A percentile compares a stretch with the other conserved stretches of the same genome.
phyloP scores from a whole-genome alignment of 1,140 invertebrate species.

The Trissolcus basalis region DNA sequence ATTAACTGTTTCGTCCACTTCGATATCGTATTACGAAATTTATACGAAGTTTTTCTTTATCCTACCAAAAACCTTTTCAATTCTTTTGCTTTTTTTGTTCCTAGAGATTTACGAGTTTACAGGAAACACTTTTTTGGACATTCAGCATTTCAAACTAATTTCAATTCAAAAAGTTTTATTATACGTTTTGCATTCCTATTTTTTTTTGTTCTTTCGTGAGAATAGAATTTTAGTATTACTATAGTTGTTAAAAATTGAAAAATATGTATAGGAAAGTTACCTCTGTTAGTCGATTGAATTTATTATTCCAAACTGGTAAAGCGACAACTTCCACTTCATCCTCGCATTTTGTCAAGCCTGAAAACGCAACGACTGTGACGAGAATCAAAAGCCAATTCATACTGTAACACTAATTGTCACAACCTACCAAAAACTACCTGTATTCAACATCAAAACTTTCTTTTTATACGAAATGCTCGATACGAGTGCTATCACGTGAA shows the following conservation, averaged over 20 bases:
- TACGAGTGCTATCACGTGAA: slow-evolving; percentile 33
- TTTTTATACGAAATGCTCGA: slow-evolving; percentile 58
- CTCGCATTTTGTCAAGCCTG: slow-evolving; percentile 3
- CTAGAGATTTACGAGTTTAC: too few relatives aligned
- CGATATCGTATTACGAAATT: slow-evolving; percentile 7
- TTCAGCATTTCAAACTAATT: too few relatives aligned
- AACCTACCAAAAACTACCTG: slow-evolving; percentile 55
- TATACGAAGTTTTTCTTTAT: neutral
- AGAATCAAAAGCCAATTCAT: slow-evolving; percentile 48
- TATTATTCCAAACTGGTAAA: slow-evolving; percentile 53
- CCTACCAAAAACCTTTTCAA: too few relatives aligned
- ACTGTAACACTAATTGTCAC: slow-evolving; percentile 20
- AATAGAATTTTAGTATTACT: too few relatives aligned
- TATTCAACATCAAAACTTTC: slow-evolving; percentile 30
- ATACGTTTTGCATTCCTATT: too few relatives aligned
- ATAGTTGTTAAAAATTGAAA: too few relatives aligned
- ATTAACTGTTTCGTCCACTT: neutral
- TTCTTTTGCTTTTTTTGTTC: too few relatives aligned
- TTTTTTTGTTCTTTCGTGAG: too few relatives aligned
- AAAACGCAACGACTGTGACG: slow-evolving; percentile 30
- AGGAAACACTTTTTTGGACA: too few relatives aligned
- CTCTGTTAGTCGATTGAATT: slow-evolving; percentile 40
- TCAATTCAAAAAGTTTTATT: too few relatives aligned
- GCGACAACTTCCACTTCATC: slow-evolving; percentile 55
- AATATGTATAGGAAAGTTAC: slow-evolving; percentile 2